Conservation (phyloP, 2,113 vertebrate genomes). For the Mobula birostris region DNA sequence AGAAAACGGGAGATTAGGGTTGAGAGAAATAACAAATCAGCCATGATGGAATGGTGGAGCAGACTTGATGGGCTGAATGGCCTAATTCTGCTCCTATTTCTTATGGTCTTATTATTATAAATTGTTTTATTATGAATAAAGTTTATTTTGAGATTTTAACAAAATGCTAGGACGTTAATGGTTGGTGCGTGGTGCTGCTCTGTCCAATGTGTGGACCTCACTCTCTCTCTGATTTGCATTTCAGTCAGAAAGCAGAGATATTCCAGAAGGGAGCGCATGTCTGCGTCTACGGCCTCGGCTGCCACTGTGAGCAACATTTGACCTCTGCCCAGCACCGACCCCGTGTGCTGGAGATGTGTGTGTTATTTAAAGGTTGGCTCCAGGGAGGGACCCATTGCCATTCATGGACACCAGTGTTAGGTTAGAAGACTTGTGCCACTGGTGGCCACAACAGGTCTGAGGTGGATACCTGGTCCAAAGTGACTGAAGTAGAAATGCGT, state of each 20-base stretch:
- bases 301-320: constrained; percentile 54
- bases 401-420: neutral
- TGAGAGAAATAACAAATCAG: too few species aligned
- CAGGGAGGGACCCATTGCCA: neutral
- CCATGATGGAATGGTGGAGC: too few species aligned
- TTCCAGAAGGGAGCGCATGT: constrained; percentile 60
- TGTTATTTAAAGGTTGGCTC: neutral
- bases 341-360: neutral
- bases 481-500: neutral
- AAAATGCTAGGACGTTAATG: neutral
- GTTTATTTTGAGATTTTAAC: too few species aligned
- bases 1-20: too few species aligned
- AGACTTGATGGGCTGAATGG: too few species aligned
- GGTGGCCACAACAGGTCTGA: too few species aligned
- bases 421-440: neutral
- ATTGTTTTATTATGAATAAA: too few species aligned
- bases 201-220: neutral
- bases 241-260: constrained; percentile 63
- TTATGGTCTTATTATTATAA: too few species aligned
- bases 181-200: neutral
- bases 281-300: constrained; percentile 48
- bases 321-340: neutral
- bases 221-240: constrained; percentile 37
- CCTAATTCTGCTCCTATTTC: too few species aligned
- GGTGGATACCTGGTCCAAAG: neutral